Percentiles rank a stretch among this genome's conserved stretches.
phyloP scores from a whole-genome alignment of 2,113 vertebrate genomes.

The Marcusenius ussheri region DNA sequence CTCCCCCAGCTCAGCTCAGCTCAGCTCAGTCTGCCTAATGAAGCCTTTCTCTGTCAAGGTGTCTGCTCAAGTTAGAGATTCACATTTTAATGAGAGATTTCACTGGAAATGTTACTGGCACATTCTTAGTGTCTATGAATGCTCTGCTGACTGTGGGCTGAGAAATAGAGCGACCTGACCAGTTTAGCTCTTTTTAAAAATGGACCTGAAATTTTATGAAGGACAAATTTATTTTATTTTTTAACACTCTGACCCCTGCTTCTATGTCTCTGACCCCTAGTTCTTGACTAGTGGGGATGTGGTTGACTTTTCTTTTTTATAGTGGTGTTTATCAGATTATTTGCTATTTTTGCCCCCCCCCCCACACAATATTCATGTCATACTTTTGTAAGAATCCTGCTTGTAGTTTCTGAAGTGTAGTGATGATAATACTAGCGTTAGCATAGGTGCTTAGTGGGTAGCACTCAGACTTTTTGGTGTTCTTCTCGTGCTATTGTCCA shows the following conservation, averaged over 20 bases:
- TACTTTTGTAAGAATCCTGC: background rate
- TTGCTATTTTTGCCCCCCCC: background rate
- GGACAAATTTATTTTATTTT: background rate
- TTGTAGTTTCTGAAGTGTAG: background rate
- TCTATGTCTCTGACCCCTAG: background rate
- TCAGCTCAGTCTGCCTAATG: background rate
- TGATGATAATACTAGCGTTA: background rate
- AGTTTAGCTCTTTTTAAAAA: background rate
- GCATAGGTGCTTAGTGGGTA: background rate
- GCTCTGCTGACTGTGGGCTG: background rate
- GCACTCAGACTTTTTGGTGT: background rate
- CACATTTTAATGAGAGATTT: constrained; percentile 16
- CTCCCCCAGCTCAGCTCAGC: background rate
- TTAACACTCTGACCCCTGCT: background rate
- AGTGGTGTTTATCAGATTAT: background rate
- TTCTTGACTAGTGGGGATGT: background rate
- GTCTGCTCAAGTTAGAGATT: background rate
- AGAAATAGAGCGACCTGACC: background rate
- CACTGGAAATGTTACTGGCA: constrained; percentile 11
- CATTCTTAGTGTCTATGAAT: background rate
- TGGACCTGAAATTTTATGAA: background rate
- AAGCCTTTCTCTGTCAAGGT: constrained; percentile 10
- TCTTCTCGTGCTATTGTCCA: background rate
- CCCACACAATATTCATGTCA: background rate
- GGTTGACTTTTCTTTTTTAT: background rate